Percentiles rank a stretch among this genome's conserved stretches.
Conservation (phyloP, 1,140 invertebrate species). For the Pseudomyrmex flavicornis region DNA sequence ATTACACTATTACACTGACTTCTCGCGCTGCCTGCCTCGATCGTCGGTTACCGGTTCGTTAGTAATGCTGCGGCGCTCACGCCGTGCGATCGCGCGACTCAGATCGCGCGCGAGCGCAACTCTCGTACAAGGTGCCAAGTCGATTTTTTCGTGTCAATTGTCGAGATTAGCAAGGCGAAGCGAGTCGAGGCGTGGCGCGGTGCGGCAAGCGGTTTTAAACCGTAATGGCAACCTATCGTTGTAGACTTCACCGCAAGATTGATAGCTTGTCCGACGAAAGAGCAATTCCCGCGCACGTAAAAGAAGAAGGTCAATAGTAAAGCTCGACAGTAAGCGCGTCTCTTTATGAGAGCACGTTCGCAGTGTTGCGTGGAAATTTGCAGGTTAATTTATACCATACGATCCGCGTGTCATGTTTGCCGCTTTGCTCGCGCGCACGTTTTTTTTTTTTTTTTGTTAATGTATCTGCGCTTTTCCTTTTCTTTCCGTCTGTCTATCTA, state of each 20-base stretch:
- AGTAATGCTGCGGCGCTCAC: conserved; percentile 10
- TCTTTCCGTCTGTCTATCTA: not conserved
- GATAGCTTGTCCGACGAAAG: conserved; percentile 71
- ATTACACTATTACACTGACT: conserved; percentile 28
- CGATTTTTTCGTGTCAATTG: conserved; percentile 43
- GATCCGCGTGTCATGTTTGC: conserved; percentile 32
- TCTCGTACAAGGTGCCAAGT: conserved; percentile 38
- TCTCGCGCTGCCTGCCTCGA: conserved; percentile 16
- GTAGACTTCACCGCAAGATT: conserved; percentile 67
- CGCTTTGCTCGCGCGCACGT: not conserved
- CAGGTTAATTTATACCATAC: conserved; percentile 70
- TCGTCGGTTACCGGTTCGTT: conserved; percentile 48
- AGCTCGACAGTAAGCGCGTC: conserved; percentile 12
- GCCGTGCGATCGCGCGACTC: conserved; percentile 2
- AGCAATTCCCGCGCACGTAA: conserved; percentile 64
- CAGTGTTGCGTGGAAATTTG: conserved; percentile 57
- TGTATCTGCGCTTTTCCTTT: conserved; percentile 5
- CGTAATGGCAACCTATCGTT: conserved; percentile 57
- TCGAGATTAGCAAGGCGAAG: conserved; percentile 23
- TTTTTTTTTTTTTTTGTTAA: conserved; percentile 12
- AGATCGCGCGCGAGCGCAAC: conserved; percentile 17
- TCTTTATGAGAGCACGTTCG: conserved; percentile 48
- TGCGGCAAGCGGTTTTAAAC: conserved; percentile 39
- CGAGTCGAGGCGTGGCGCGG: not conserved
- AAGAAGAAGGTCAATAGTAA: conserved; percentile 61